Evolutionary conservation across 2,113 vertebrate genomes (phyloP).

Genomic region (Patagioenas fasciata): DNA sequence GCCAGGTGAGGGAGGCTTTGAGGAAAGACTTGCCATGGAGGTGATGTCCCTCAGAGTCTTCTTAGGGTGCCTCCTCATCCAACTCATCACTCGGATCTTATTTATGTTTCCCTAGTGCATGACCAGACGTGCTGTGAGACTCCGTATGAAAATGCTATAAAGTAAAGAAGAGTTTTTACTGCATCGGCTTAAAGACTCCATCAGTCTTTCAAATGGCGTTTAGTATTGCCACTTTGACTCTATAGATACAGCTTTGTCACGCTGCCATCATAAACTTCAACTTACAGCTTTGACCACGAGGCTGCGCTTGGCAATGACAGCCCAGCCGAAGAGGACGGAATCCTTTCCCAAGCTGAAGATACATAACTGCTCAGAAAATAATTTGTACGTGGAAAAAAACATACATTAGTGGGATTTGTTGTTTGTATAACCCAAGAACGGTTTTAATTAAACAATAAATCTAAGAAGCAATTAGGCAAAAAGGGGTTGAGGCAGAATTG

Average conservation of each 20-base stretch:
- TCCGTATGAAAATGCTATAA: constrained; percentile 29
- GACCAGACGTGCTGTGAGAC: neutral
- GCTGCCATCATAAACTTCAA: constrained; percentile 45
- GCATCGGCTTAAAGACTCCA: constrained; percentile 12
- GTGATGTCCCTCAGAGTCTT: neutral
- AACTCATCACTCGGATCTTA: neutral
- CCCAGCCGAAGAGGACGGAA: neutral
- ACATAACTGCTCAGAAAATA: constrained; percentile 24
- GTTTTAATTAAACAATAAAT: constrained; percentile 73
- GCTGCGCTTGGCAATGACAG: neutral
- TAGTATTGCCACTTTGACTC: constrained; percentile 43
- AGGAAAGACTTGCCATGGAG: neutral
- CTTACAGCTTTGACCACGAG: constrained; percentile 17
- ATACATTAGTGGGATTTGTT: constrained; percentile 58
- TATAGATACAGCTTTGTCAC: constrained; percentile 22
- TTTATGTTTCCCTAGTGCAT: neutral
- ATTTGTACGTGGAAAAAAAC: constrained; percentile 35
- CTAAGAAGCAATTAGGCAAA: constrained; percentile 67
- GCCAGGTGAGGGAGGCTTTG: neutral
- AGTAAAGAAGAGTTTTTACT: constrained; percentile 21
- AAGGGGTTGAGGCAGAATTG: constrained; percentile 44
- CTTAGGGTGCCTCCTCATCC: neutral
- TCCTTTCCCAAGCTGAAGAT: constrained; percentile 28
- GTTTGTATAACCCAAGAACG: constrained; percentile 48
- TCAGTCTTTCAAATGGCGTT: constrained; percentile 58